Evolutionary conservation across 2,888 invertebrate genomes (phyloP), one percentile per base, ranked within the genome.

Genomic region (Eupeodes latifasciatus): DNA sequence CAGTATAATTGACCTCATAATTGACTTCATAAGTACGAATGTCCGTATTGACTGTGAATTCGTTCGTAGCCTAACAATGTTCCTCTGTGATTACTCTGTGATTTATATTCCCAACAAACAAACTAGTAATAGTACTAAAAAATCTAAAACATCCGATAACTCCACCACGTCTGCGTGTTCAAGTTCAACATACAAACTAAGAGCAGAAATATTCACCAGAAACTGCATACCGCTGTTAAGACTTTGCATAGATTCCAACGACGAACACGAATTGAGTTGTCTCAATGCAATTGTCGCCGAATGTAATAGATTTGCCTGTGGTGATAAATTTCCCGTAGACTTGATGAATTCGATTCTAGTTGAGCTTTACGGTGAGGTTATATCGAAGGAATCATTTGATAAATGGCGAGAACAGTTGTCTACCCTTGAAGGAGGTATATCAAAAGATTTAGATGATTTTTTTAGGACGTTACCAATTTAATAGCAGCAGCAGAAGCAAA

Each of bases 21-120:
- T 93, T 71, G 93, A 93, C 74, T 93, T 92, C 81, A 92, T 93
- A 10, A 92, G 91, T 78, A 93, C 93, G 16, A 93, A 93, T 91
- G 93, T 93, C 89, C 87, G 91, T 90, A 92, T 92, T 80, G 92
- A 91, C 83, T 90, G 85, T 61, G 90, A 89, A 78, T 93, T 93
- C 88, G 91, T 93, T 81, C 90, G 91, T 69, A 91, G 91, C 53
- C 90, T 93, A 71, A 92, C 93, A 59, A 91, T 91, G 91, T 92
- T 91, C 78, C 91, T 93, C 69, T 93, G 93, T 91, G 92, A 93
- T 91, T 92, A 91, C 82, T 91, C 92, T 89, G 91, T 90, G 90
- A 91, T 89, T 85, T 78, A 71, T 81, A 88, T 77, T 81, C 88
- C 85, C 81, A 75, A 77, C 84, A 81, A 69, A 81, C 74, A 59